Evolutionary conservation across 1,140 invertebrate genomes (phyloP).

Genomic region (Cecropterus lyciades): DNA sequence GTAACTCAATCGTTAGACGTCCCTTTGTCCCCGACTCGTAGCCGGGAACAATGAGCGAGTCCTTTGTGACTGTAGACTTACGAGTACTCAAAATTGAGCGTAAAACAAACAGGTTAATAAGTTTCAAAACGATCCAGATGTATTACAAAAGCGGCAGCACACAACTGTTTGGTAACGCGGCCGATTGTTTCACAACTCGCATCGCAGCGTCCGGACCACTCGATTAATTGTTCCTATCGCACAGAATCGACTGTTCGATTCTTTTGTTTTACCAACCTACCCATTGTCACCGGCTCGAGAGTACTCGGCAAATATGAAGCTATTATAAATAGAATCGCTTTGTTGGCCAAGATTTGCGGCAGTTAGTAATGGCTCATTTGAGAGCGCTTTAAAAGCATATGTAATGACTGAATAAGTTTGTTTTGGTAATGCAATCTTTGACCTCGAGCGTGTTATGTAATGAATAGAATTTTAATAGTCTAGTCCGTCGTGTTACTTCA

Average conservation of each 20-base stretch:
- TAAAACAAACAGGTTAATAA: conserved; percentile 82
- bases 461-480: conserved; percentile 56
- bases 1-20: conserved; percentile 73
- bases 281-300: conserved; percentile 48
- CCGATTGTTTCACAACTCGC: conserved; percentile 76
- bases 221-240: conserved; percentile 80
- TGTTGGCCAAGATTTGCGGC: conserved; percentile 46
- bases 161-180: conserved; percentile 79
- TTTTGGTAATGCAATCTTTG: conserved; percentile 59
- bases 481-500: conserved; percentile 40
- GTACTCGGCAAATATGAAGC: conserved; percentile 45
- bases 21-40: conserved; percentile 64
- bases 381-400: conserved; percentile 53
- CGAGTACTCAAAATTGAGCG: conserved; percentile 63
- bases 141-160: conserved; percentile 80
- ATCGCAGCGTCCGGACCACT: conserved; percentile 81
- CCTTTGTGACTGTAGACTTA: conserved; percentile 69
- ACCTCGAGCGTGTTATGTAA: conserved; percentile 66
- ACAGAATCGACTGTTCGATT: conserved; percentile 68
- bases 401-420: conserved; percentile 58
- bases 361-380: conserved; percentile 51
- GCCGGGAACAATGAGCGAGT: conserved; percentile 62
- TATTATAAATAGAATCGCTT: conserved; percentile 50
- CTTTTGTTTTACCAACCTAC: conserved; percentile 68
- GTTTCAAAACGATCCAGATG: conserved; percentile 84